A percentile compares a stretch with the other conserved stretches of the same genome.
Evolutionary conservation across 1,140 invertebrate species (phyloP).

Genomic region (Pygmarrhopalites habei): DNA sequence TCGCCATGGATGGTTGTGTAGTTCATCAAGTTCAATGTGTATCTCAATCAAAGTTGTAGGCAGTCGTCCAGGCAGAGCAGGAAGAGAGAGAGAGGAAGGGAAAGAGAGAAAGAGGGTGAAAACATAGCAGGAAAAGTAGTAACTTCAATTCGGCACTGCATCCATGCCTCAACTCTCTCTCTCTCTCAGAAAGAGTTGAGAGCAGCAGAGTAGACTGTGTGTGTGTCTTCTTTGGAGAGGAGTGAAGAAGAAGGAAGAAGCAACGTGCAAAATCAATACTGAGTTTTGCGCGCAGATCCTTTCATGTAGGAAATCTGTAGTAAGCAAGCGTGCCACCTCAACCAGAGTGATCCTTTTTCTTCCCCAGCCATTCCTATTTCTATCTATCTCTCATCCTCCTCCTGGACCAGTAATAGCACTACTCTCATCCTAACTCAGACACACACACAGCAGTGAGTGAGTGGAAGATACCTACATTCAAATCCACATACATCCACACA

Average conservation of each 20-base stretch:
- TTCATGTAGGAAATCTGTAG: constrained; percentile 30
- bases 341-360: constrained; percentile 10
- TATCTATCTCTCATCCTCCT: not conserved
- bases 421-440: too few relatives aligned
- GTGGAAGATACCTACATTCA: too few relatives aligned
- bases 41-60: not conserved
- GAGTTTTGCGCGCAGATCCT: constrained; percentile 21
- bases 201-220: too few relatives aligned
- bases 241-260: not conserved
- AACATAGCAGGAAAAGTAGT: not conserved
- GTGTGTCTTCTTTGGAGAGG: too few relatives aligned
- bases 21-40: not conserved
- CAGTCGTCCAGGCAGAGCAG: not conserved
- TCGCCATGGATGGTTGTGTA: not conserved
- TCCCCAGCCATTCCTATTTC: constrained; percentile 17
- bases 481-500: too few relatives aligned
- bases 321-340: constrained; percentile 26
- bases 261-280: constrained; percentile 27
- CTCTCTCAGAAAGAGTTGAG: not conserved
- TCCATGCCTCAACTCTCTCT: not conserved
- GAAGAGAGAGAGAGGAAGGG: not conserved
- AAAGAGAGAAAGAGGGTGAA: not conserved
- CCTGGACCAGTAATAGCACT: too few relatives aligned
- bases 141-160: constrained; percentile 5
- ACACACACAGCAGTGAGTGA: too few relatives aligned